Evolutionary conservation across 2,113 vertebrate species (phyloP).

Genomic region (Pseudonaja textilis): DNA sequence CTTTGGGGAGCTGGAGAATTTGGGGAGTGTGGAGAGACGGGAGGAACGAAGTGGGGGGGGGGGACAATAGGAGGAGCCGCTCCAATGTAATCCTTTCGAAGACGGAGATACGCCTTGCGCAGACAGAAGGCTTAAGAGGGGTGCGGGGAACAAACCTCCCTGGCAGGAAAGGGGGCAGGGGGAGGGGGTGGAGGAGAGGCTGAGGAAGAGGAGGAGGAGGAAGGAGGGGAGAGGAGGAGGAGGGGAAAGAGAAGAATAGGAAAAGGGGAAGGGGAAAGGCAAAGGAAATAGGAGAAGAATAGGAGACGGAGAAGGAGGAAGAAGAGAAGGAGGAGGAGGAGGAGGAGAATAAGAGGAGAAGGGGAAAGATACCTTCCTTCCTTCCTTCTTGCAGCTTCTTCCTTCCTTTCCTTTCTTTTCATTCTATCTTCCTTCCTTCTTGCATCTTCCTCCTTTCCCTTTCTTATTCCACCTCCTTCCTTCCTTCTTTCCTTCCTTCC

Average conservation of each 20-base stretch:
- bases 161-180: neutral
- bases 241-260: neutral
- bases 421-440: too few relatives aligned
- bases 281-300: neutral
- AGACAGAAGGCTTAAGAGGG: neutral
- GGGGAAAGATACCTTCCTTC: neutral
- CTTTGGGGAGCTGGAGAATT: neutral
- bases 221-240: too few relatives aligned
- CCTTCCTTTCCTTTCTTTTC: too few relatives aligned
- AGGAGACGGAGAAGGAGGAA: too few relatives aligned
- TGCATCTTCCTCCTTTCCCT: too few relatives aligned
- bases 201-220: too few relatives aligned
- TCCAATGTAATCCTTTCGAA: neutral
- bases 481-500: neutral
- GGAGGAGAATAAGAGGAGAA: too few relatives aligned
- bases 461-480: too few relatives aligned
- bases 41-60: neutral
- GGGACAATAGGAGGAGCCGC: neutral
- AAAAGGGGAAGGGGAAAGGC: neutral
- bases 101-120: neutral
- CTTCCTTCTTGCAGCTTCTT: too few relatives aligned
- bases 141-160: neutral
- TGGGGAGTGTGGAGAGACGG: neutral
- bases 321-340: too few relatives aligned
- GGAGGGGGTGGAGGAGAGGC: too few relatives aligned